Conservation (phyloP, 1,140 invertebrate species). For the Batillaria attramentaria region DNA sequence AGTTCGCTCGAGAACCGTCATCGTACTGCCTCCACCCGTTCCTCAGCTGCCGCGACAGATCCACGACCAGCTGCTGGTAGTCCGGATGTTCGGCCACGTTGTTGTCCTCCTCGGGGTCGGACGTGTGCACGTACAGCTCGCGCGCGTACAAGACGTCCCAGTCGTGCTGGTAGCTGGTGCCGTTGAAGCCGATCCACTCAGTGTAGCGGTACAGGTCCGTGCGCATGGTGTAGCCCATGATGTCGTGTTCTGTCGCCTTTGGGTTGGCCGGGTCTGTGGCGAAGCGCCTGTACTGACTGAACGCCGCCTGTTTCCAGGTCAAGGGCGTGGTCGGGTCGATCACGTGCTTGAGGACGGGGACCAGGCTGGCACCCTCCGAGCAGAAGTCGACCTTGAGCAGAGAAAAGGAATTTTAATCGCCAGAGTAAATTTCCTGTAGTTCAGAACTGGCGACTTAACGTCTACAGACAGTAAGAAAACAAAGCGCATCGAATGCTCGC, state of each 20-base stretch:
- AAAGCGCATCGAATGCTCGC: no score
- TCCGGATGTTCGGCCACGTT: conserved; percentile 75
- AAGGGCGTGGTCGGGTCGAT: background rate
- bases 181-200: conserved; percentile 79
- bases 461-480: no score
- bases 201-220: conserved; percentile 83
- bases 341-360: conserved; percentile 55
- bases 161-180: conserved; percentile 68
- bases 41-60: conserved; percentile 51
- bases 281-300: conserved; percentile 89
- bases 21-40: conserved; percentile 60
- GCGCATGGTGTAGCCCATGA: conserved; percentile 86
- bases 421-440: no score
- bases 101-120: conserved; percentile 80
- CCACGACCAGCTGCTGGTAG: conserved; percentile 43
- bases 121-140: conserved; percentile 75
- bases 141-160: conserved; percentile 80
- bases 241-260: conserved; percentile 80
- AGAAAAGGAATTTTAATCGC: no score
- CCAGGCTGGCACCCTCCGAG: conserved; percentile 83
- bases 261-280: conserved; percentile 81
- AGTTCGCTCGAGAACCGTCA: no score
- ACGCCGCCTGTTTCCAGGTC: conserved; percentile 72
- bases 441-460: no score
- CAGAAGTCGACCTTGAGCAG: conserved; percentile 76